Base-by-base conservation (phyloP, 2,888 invertebrate species). In the Cryptophagus acutangulus region DNA sequence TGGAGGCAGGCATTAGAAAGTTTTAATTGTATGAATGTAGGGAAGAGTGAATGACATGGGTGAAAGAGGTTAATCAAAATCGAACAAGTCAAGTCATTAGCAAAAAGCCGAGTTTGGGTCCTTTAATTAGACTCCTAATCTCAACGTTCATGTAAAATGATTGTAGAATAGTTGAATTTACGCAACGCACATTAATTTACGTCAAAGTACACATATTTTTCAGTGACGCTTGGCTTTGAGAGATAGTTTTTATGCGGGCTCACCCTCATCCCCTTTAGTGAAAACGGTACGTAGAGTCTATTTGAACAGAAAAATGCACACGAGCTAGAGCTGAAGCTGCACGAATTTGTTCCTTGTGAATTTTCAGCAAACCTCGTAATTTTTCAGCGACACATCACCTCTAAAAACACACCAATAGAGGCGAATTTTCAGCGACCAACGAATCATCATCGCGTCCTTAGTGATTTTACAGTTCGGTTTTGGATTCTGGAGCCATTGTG, bases 131-230 rank as follows among this genome's bases (percentile, higher is more conserved):
- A 40, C 43, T 39, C 44, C 55, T 61, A 65, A 64, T 64, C 64
- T 61, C 59, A 49, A 48, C 61, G 61, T 61, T 63, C 60, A 61
- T 63, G 63, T 58, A 58, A 67, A 68, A 67, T 68, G 65, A 68
- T 67, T 62, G 66, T 59, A 55, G 65, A 68, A 70, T 68, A 70
- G 68, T 69, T 67, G 66, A 69, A 70, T 69, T 67, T 68, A 65
- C 66, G 65, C 58, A 61, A 68, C 67, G 69, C 68, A 68, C 70
- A 70, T 70, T 68, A 70, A 70, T 70, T 68, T 65, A 68, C 66
- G 68, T 70, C 70, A 69, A 69, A 68, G 67, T 63, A 66, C 67
- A 67, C 68, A 69, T 67, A 69, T 70, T 69, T 70, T 68, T 67
- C 68, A 66, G 63, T 64, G 66, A 65, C 64, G 65, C 60, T 53